Base-by-base conservation (phyloP, 2,797 vertebrate species). In the Cryptoblepharus egeriae region DNA sequence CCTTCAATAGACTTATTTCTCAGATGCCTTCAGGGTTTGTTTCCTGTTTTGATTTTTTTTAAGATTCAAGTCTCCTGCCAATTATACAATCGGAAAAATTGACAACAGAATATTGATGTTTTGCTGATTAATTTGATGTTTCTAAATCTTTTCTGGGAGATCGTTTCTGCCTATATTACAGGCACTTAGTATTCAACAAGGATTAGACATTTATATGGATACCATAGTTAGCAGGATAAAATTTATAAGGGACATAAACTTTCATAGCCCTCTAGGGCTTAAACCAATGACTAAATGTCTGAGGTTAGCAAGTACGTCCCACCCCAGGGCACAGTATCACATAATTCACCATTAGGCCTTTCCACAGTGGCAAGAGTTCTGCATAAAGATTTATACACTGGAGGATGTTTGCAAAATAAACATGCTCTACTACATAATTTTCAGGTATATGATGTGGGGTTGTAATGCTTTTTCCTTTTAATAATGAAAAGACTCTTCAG, bases 211-310 rank as follows among this genome's bases (percentile, higher is more conserved):
- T 63, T 82, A 4, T 49, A 2, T 3, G 1, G 75, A 77, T 75
- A 13, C 42, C 58, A 60, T 69, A 28, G 39, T 84, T 67, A 32
- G 0, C 60, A 81, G 77, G 2, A 5, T 88, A 87, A 89, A 0
- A 3, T 81, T 90, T 89, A 78, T 79, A 86, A 87, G 85, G 83
- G 85, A 37, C 81, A 77, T 89, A 93, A 90, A 80, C 75, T 76
- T 76, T 84, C 74, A 37, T 84, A 37, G 58, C 85, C 32, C 60
- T 82, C 55, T 87, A 89, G 91, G 90, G 89, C 70, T 37, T n/a
- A 77, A 91, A 81, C 90, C 86, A 92, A 91, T 84, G 88, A 76
- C 2, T 3, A 70, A 37, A 85, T 90, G 87, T 89, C 89, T 88
- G 37, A 81, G 88, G 89, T 90, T 89, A 92, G 88, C 83, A 72